Conservation (phyloP, 2,888 invertebrate species). For the Phlogophora meticulosa region DNA sequence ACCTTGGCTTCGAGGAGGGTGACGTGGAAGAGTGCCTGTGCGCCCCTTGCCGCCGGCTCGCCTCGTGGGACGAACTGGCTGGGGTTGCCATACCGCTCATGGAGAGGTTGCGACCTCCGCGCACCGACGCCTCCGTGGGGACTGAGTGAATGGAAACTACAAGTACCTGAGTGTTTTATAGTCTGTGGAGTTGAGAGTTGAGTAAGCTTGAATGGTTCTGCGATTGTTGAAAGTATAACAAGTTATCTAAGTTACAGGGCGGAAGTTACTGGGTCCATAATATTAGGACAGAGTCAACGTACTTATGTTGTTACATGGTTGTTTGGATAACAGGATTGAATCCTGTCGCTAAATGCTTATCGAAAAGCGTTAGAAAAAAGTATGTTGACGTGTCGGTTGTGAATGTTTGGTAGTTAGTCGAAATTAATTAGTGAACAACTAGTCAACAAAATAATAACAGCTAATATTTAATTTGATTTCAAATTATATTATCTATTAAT, state of each 20-base stretch:
- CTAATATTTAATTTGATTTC: conserved; percentile 1
- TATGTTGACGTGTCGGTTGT: conserved; percentile 11
- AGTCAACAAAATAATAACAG: background rate
- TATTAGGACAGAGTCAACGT: background rate
- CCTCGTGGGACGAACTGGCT: conserved; percentile 94
- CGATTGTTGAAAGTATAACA: background rate
- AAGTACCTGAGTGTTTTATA: conserved; percentile 6
- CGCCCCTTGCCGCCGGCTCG: conserved; percentile 80
- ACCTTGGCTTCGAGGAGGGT: conserved; percentile 86
- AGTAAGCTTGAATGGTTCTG: conserved; percentile 5
- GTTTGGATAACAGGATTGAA: background rate
- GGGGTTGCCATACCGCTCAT: conserved; percentile 94
- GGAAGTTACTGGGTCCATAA: background rate
- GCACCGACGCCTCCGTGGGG: conserved; percentile 84
- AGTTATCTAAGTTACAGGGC: too few species aligned
- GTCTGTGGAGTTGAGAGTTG: background rate
- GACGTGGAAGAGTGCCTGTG: conserved; percentile 83
- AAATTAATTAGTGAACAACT: conserved; percentile 29
- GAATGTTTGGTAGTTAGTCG: conserved; percentile 4
- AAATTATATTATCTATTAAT: background rate
- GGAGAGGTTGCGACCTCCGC: conserved; percentile 91
- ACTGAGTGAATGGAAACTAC: conserved; percentile 72
- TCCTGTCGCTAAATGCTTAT: background rate
- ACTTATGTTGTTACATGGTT: background rate
- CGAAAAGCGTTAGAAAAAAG: background rate